Conservation (phyloP, 2,888 invertebrate species). For the Sarcophaga rosellei region DNA sequence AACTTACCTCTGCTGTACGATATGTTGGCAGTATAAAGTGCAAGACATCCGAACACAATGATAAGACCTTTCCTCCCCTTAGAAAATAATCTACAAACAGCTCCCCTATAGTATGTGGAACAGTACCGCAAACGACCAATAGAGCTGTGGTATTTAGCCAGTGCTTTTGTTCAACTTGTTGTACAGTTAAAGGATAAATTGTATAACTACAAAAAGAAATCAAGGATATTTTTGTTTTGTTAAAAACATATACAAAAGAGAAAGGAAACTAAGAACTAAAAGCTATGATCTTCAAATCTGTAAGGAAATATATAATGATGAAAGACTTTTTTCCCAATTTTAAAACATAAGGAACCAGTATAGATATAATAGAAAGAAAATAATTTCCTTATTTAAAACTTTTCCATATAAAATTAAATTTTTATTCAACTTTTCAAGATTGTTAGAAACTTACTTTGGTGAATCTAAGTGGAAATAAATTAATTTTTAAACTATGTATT, state of each 20-base stretch:
- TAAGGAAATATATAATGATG: neutral
- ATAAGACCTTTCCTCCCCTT: conserved; percentile 88
- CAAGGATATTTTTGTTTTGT: conserved; percentile 15
- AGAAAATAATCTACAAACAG: conserved; percentile 88
- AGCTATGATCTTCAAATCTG: neutral
- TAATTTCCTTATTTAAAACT: conserved; percentile 8
- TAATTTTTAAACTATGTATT: neutral
- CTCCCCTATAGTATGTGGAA: conserved; percentile 85
- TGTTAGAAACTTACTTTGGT: conserved; percentile 65
- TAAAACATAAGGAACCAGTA: conserved; percentile 10
- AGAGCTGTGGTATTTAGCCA: conserved; percentile 85
- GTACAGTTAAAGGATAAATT: conserved; percentile 84
- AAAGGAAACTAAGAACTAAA: neutral
- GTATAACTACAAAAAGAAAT: conserved; percentile 82
- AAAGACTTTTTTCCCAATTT: neutral
- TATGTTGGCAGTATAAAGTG: conserved; percentile 90
- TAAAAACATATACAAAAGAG: neutral
- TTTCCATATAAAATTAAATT: conserved; percentile 27
- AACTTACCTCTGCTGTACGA: conserved; percentile 89
- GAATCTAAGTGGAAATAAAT: neutral
- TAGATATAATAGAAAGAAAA: conserved; percentile 24
- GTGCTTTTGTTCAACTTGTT: conserved; percentile 77
- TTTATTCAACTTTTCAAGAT: neutral
- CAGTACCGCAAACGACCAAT: conserved; percentile 90
- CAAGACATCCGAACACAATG: conserved; percentile 90